A percentile compares a stretch with the other conserved stretches of the same genome.
These are phyloP conservation scores for silkworm (Bombyx mori) DNA, from an alignment of 1,140 invertebrate species.

Conservation along the genomic window ASM3026992v2 NC_085111.1:9975501-9976000, in stretches of 20 bases:
- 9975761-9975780: conserved; percentile 75
- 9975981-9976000: too few species aligned
- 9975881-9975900: background rate
- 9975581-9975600: conserved; percentile 75
- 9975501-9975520: conserved; percentile 69
- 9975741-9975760: conserved; percentile 48
- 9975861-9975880: conserved; percentile 77
- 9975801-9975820: conserved; percentile 75
- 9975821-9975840: conserved; percentile 87
- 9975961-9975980: too few species aligned
- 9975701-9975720: conserved; percentile 79
- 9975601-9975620: background rate
- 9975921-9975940: background rate
- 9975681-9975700: conserved; percentile 79
- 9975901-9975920: background rate
- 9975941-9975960: too few species aligned
- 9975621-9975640: background rate
- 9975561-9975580: conserved; percentile 68
- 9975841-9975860: conserved; percentile 85
- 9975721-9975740: conserved; percentile 64
- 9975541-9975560: conserved; percentile 76
- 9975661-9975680: conserved; percentile 76
- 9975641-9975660: background rate
- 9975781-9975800: conserved; percentile 81
- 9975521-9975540: conserved; percentile 77